A percentile compares a stretch with the other conserved stretches of the same genome.
These are phyloP conservation scores for Rallus limicola DNA, from an alignment of 2,113 vertebrate species.

Conservation along the genomic window DNA sequence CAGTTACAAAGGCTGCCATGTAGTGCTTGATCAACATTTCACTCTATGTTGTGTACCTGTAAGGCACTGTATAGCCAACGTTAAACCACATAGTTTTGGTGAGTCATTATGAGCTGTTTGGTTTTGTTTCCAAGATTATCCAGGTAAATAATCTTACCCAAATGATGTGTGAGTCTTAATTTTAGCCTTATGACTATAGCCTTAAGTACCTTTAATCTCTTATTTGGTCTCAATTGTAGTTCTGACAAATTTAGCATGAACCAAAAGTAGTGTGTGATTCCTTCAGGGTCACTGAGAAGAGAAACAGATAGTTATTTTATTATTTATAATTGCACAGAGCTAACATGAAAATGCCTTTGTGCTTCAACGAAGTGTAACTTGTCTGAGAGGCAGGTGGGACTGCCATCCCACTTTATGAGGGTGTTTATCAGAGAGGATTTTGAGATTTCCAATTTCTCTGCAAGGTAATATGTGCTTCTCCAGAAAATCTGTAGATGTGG, in stretches of 20 bases:
- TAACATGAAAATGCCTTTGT: background rate
- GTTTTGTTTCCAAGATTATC: background rate
- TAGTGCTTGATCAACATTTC: background rate
- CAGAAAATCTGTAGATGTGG: background rate
- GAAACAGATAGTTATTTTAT: background rate
- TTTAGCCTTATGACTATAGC: background rate
- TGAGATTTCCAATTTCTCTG: background rate
- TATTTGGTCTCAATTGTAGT: background rate
- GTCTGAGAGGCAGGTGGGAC: background rate
- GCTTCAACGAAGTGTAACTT: background rate
- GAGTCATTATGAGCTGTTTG: background rate
- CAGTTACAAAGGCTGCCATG: background rate
- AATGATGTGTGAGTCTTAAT: background rate
- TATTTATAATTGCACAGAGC: background rate
- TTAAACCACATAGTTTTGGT: background rate
- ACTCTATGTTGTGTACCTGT: background rate
- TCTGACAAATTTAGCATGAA: background rate
- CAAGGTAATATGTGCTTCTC: background rate
- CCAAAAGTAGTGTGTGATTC: background rate
- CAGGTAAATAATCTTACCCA: background rate
- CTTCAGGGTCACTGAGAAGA: background rate
- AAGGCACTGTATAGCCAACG: background rate
- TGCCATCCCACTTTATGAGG: background rate
- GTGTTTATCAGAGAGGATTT: background rate
- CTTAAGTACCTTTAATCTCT: background rate